phyloP scores from a whole-genome alignment of 1,140 invertebrate genomes.

The Aphelinus atriplicis region DNA sequence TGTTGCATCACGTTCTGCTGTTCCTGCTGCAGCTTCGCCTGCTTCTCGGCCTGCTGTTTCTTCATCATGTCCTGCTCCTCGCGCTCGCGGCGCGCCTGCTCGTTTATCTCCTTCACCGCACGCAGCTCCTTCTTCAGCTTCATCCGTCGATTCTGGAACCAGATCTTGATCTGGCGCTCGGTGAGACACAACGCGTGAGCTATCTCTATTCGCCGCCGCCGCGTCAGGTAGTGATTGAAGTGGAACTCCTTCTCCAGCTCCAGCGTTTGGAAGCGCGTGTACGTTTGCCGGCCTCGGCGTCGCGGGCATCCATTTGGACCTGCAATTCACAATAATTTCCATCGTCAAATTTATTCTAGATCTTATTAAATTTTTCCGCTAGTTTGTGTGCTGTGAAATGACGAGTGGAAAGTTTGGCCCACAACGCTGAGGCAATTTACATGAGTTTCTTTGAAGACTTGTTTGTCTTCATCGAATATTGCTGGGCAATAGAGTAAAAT shows the following conservation, averaged over 20 bases:
- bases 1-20: constrained; percentile 73
- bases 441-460: too few relatives aligned
- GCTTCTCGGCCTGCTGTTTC: constrained; percentile 87
- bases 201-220: constrained; percentile 95
- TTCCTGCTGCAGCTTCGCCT: constrained; percentile 76
- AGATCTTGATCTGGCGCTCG: constrained; percentile 97
- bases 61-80: constrained; percentile 92
- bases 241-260: constrained; percentile 99
- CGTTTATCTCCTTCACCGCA: constrained; percentile 94
- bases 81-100: constrained; percentile 88
- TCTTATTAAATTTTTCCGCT: too few relatives aligned
- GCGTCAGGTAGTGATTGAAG: constrained; percentile 96
- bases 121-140: constrained; percentile 96
- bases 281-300: constrained; percentile 93
- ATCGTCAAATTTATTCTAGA: too few relatives aligned
- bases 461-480: too few relatives aligned
- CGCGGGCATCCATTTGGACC: constrained; percentile 96
- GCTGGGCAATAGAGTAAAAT: background rate
- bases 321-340: constrained; percentile 65
- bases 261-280: constrained; percentile 94
- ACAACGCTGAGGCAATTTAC: too few relatives aligned
- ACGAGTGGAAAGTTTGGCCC: too few relatives aligned
- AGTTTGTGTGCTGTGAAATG: too few relatives aligned
- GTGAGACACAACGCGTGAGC: constrained; percentile 95
- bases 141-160: constrained; percentile 98